phyloP scores from a whole-genome alignment of 2,113 vertebrate genomes.

The Plecotus auritus region DNA sequence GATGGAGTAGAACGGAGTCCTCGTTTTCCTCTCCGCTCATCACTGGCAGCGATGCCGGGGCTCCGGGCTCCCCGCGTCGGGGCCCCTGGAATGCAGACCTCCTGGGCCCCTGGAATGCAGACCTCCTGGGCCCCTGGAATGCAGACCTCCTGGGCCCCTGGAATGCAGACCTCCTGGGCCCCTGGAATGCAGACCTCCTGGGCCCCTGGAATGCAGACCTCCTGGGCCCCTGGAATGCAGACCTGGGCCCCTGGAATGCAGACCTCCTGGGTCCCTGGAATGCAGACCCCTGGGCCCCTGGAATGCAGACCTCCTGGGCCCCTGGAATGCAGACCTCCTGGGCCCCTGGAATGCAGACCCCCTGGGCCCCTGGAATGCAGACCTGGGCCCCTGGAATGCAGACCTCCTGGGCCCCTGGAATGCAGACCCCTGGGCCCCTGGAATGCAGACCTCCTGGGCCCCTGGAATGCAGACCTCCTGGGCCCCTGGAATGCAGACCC shows the following conservation, averaged over 20 bases:
- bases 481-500: background rate
- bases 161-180: background rate
- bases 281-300: background rate
- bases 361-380: too few relatives aligned
- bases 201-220: background rate
- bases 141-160: background rate
- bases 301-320: background rate
- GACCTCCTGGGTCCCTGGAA: background rate
- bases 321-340: too few relatives aligned
- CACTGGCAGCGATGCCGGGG: accelerated
- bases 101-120: background rate
- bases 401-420: background rate
- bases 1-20: background rate
- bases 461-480: too few relatives aligned
- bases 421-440: background rate
- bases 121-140: background rate
- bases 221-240: too few relatives aligned
- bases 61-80: background rate
- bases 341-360: background rate
- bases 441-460: background rate
- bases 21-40: background rate
- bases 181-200: too few relatives aligned
- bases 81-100: too few relatives aligned
- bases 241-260: background rate
- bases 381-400: background rate